phyloP scores from a whole-genome alignment of 2,113 vertebrate species.

The Pluvianellus socialis region DNA sequence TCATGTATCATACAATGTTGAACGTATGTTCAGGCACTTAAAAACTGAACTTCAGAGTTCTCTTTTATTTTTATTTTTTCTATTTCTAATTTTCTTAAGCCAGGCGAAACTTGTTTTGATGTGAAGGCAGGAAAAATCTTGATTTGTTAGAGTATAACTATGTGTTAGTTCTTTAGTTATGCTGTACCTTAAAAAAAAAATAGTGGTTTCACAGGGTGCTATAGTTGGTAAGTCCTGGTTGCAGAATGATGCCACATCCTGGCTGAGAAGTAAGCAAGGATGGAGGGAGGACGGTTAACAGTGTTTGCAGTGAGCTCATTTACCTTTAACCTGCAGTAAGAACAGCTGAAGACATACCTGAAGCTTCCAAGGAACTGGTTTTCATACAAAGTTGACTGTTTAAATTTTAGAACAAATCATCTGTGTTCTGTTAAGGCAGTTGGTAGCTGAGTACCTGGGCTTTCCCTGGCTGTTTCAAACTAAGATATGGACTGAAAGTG shows the following conservation, averaged over 20 bases:
- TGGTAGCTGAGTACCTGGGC: not conserved
- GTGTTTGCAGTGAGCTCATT: not conserved
- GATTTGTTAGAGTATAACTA: not conserved
- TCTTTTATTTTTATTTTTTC: not conserved
- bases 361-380: not conserved
- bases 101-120: not conserved
- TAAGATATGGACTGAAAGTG: not conserved
- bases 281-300: rapidly evolving
- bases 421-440: not conserved
- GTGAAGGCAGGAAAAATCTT: not conserved
- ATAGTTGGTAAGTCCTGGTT: not conserved
- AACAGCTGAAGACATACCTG: not conserved
- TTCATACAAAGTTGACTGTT: not conserved
- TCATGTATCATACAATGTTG: not conserved
- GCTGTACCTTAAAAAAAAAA: not conserved
- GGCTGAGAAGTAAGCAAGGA: not conserved
- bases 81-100: not conserved
- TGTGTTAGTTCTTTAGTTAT: not conserved
- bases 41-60: not conserved
- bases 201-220: not conserved
- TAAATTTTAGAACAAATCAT: not conserved
- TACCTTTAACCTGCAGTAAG: not conserved
- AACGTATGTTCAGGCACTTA: not conserved
- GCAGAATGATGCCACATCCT: not conserved
- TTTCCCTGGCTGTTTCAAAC: not conserved